Evolutionary conservation across 2,888 invertebrate genomes (phyloP), one percentile per base, ranked within the genome.

Genomic region (Imbricaverruca yamaguchii): DNA sequence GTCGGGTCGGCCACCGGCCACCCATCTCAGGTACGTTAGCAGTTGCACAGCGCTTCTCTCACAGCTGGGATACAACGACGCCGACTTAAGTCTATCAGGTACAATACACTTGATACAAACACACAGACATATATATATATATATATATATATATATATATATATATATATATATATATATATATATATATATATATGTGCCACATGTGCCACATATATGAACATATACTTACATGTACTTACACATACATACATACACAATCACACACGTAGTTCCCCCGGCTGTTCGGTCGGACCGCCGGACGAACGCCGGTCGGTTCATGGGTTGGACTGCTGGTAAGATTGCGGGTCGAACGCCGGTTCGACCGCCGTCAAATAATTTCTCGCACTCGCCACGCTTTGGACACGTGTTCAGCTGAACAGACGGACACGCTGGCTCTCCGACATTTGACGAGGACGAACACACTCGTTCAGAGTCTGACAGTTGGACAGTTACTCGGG

Each of bases 1-100:
- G 13, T 8, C n/a, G n/a, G 11, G 65, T 23, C 10, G n/a, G 10
- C n/a, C 65, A 10, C 23, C 65, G 12, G 21, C 67, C 67, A 25
- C 67, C 11, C 25, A 21, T 11, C 25, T 55, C 74, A 74, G 74
- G 74, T 74, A 74, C 74, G 39, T 74, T 21, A 74, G 69, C 69
- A 15, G 55, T 15, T 61, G 18, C 74, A 74, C 74, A 74, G 74
- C 53, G 39, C 23, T 23, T 39, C 69, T 39, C 2, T 10, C 55
- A 69, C 69, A 74, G 74, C 55, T 3, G 53, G 55, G 21, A 23
- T 12, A 21, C 21, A 18, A 3, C 53, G 18, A 15, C 53, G 7
- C 9, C 53, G 18, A 39, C 21, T 55, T 53, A 55, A 53, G 11
- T 4, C 74, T 21, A 53, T 21, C 74, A 74, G 74, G 74, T 74